phyloP scores from a whole-genome alignment of 2,113 vertebrate genomes.

The Callionymus lyra region DNA sequence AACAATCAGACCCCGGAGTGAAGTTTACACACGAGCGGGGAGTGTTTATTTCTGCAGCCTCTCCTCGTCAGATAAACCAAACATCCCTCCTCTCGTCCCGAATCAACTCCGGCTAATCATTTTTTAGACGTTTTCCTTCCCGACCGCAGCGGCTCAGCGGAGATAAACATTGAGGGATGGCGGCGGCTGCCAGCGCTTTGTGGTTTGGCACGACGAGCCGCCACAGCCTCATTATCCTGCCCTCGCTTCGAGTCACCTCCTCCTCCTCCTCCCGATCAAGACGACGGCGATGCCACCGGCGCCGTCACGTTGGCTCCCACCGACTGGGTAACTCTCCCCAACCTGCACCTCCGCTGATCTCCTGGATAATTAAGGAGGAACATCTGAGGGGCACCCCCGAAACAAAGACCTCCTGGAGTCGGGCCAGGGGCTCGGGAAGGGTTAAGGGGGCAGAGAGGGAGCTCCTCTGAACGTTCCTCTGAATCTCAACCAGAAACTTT shows the following conservation, averaged over 20 bases:
- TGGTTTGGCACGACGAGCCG: conserved; percentile 26
- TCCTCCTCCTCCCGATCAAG: background rate
- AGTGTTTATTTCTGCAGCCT: no score
- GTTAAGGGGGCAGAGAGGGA: conserved; percentile 10
- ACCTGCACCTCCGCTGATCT: conserved; percentile 25
- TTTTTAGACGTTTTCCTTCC: conserved; percentile 5
- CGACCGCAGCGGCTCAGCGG: conserved; percentile 10
- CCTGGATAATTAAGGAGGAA: conserved; percentile 46
- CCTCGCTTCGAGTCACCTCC: conserved; percentile 9
- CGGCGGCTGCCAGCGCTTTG: conserved; percentile 22
- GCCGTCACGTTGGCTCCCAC: background rate
- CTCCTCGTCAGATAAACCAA: no score
- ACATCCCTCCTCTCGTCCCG: background rate
- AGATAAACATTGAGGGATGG: conserved; percentile 22
- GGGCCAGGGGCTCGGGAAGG: conserved; percentile 13
- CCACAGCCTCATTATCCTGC: conserved; percentile 27
- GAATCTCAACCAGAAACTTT: background rate
- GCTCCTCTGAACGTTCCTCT: background rate
- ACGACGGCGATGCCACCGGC: background rate
- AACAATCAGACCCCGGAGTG: no score
- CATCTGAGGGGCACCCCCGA: conserved; percentile 25
- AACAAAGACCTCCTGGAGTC: conserved; percentile 29
- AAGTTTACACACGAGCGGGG: no score
- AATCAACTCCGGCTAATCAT: background rate
- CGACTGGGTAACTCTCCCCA: conserved; percentile 4